These are phyloP conservation scores for Eurystomus glaucurus DNA, from an alignment of 2,797 vertebrate species.

Conservation along the genomic window DNA sequence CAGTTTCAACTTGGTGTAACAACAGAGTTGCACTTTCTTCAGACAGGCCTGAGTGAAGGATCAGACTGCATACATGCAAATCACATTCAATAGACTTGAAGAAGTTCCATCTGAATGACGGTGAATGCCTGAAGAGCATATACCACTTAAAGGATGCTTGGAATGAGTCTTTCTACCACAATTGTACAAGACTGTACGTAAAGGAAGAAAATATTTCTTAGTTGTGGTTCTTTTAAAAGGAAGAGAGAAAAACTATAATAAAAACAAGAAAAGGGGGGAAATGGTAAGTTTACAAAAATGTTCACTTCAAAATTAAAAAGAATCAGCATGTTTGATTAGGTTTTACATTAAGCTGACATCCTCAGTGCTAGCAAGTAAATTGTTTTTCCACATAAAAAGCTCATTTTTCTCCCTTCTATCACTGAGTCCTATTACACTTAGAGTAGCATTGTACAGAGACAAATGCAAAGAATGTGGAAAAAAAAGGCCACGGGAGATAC, in stretches of 20 bases:
- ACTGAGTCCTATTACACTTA: conserved; percentile 36
- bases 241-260: neutral
- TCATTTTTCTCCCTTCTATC: conserved; percentile 49
- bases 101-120: conserved; percentile 50
- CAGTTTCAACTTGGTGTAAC: conserved; percentile 55
- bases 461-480: conserved; percentile 61
- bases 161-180: conserved; percentile 53
- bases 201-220: conserved; percentile 76
- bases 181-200: conserved; percentile 77
- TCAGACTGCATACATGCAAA: conserved; percentile 58
- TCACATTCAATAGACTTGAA: conserved; percentile 72
- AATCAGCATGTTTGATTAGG: neutral
- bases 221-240: conserved; percentile 46
- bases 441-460: conserved; percentile 48
- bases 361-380: conserved; percentile 65
- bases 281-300: neutral
- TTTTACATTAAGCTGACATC: conserved; percentile 10
- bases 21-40: conserved; percentile 63
- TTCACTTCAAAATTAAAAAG: neutral
- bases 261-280: neutral
- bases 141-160: conserved; percentile 56
- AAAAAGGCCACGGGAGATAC: conserved; percentile 65
- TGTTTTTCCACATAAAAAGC: conserved; percentile 33
- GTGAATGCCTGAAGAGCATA: conserved; percentile 52
- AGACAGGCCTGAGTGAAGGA: conserved; percentile 60